Percentiles rank a stretch among this genome's conserved stretches.
These are phyloP conservation scores for Falco rusticolus DNA, from an alignment of 2,797 vertebrate genomes.

Conservation along the genomic window DNA sequence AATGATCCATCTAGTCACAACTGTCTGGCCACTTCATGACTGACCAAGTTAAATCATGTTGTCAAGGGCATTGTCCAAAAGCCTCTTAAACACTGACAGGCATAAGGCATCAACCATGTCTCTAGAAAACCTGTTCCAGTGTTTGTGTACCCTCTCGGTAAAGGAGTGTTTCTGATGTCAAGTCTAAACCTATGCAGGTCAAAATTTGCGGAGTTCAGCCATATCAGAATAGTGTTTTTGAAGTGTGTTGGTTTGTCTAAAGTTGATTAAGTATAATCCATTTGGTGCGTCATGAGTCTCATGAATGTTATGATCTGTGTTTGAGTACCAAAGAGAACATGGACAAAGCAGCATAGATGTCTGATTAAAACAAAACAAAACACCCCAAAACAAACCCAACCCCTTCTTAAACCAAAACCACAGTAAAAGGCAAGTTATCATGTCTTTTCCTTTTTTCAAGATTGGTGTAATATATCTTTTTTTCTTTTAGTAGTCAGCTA, in stretches of 20 bases:
- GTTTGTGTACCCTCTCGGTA: background rate
- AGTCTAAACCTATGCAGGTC: background rate
- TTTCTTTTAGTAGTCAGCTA: background rate
- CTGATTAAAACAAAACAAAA: background rate
- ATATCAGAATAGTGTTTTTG: background rate
- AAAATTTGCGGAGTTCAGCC: background rate
- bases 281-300: background rate
- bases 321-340: background rate
- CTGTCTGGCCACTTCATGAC: background rate
- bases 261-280: background rate
- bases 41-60: too few relatives aligned
- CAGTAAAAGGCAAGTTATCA: background rate
- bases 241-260: background rate
- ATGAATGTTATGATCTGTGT: background rate
- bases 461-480: background rate
- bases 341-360: background rate
- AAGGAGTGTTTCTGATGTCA: background rate
- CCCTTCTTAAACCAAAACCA: background rate
- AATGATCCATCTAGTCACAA: background rate
- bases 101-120: rapidly evolving
- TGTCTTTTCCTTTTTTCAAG: background rate
- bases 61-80: too few relatives aligned
- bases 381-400: background rate
- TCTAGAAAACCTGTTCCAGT: background rate
- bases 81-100: background rate